Conservation (phyloP, 1,140 invertebrate species). For the Anthonomus grandis region DNA sequence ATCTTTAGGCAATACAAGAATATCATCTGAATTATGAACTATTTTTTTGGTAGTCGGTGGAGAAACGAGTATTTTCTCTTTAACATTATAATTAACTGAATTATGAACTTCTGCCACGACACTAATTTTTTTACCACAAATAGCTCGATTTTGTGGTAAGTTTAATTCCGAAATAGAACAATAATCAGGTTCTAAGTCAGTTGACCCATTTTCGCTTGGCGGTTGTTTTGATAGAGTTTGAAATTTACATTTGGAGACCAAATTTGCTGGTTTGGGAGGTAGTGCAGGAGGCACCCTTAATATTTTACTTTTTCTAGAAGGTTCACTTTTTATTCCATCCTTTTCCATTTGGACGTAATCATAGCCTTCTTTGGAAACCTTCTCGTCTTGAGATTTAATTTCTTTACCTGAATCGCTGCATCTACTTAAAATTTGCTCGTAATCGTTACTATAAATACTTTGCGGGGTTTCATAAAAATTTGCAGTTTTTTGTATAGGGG, state of each 20-base stretch:
- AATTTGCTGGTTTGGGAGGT: conserved; percentile 67
- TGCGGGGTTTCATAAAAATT: conserved; percentile 56
- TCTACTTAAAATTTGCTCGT: conserved; percentile 59
- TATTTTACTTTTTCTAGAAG: conserved; percentile 55
- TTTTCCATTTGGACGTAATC: conserved; percentile 43
- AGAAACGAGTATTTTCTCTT: conserved; percentile 25
- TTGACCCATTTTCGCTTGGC: conserved; percentile 38
- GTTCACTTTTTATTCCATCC: conserved; percentile 33
- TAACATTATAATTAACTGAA: conserved; percentile 29
- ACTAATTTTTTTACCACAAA: conserved; percentile 34
- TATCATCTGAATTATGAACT: too few species aligned
- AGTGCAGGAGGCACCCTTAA: conserved; percentile 63
- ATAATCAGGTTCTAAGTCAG: conserved; percentile 60
- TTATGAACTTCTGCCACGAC: conserved; percentile 45
- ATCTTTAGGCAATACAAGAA: neutral
- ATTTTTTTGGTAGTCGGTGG: neutral
- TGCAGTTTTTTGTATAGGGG: conserved; percentile 45
- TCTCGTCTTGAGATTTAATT: too few species aligned
- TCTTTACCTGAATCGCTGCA: conserved; percentile 45
- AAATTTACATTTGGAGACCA: conserved; percentile 59
- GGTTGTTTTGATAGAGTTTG: conserved; percentile 33
- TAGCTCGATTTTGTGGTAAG: conserved; percentile 52
- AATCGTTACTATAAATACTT: conserved; percentile 62
- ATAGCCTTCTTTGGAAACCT: conserved; percentile 49
- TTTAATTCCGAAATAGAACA: conserved; percentile 64